Evolutionary conservation across 2,797 vertebrate species (phyloP).

Genomic region (Acanthurus tractus): DNA sequence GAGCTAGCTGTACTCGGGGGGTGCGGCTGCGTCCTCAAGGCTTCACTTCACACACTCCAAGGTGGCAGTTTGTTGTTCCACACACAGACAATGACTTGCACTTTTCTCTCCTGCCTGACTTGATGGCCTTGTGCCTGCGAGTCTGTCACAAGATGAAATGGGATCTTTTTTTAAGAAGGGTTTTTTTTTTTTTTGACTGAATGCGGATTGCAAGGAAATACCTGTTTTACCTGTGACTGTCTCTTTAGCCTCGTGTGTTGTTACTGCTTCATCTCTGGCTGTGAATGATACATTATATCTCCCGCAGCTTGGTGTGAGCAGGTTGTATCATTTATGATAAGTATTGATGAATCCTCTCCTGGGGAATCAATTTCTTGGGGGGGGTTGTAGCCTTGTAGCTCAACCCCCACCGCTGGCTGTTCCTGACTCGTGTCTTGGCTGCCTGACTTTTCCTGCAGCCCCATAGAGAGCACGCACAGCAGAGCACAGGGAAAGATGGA

Average conservation of each 20-base stretch:
- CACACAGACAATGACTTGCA: conserved; percentile 82
- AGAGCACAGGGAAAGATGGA: conserved; percentile 74
- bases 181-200: conserved; percentile 38
- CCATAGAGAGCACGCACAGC: conserved; percentile 69
- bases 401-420: conserved; percentile 65
- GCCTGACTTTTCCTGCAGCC: conserved; percentile 67
- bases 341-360: conserved; percentile 77
- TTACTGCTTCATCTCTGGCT: conserved; percentile 59
- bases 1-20: conserved; percentile 64
- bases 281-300: conserved; percentile 71
- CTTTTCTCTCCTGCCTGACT: conserved; percentile 77
- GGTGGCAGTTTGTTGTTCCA: conserved; percentile 80
- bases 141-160: conserved; percentile 87
- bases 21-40: conserved; percentile 78
- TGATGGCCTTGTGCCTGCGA: conserved; percentile 67
- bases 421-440: conserved; percentile 66
- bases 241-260: conserved; percentile 52
- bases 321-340: conserved; percentile 77
- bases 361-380: conserved; percentile 72
- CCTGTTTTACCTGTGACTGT: conserved; percentile 37
- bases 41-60: conserved; percentile 77
- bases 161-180: conserved; percentile 62
- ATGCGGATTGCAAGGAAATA: conserved; percentile 54
- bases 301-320: conserved; percentile 46
- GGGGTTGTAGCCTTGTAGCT: conserved; percentile 50